Percentiles rank a stretch among this genome's conserved stretches.
These are phyloP conservation scores for Hoplodrina ambigua DNA, from an alignment of 2,888 invertebrate species.

Conservation along the genomic window DNA sequence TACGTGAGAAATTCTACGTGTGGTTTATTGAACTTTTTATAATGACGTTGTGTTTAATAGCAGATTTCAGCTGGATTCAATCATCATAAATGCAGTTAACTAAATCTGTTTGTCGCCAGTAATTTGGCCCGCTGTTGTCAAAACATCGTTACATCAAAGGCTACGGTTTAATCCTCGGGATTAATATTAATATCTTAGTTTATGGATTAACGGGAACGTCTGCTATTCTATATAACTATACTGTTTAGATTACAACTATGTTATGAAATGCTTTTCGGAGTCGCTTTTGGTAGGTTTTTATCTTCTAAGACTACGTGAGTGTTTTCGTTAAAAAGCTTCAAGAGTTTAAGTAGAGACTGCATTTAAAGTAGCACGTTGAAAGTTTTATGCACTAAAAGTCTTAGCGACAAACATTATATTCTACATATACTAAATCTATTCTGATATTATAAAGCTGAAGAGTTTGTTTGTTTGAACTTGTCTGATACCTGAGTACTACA, in stretches of 20 bases:
- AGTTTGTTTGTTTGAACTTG: no score
- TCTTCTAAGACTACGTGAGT: not conserved
- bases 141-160: constrained; percentile 39
- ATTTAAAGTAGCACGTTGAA: constrained; percentile 2
- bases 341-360: not conserved
- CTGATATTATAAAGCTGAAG: no score
- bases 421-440: no score
- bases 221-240: not conserved
- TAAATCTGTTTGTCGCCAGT: constrained; percentile 45
- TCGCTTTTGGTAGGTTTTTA: not conserved
- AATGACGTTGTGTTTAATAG: constrained; percentile 8
- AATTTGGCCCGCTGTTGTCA: constrained; percentile 41
- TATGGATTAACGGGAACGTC: constrained; percentile 34
- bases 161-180: constrained; percentile 41
- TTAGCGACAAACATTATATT: constrained; percentile 7
- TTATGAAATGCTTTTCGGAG: not conserved
- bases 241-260: not conserved
- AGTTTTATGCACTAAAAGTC: constrained; percentile 12
- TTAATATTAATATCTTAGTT: constrained; percentile 59
- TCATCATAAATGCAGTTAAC: constrained; percentile 1
- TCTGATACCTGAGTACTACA: no score
- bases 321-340: not conserved
- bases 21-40: constrained; percentile 1
- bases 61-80: not conserved
- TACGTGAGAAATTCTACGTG: constrained; percentile 2